These are phyloP conservation scores for Eumeta japonica DNA, from an alignment of 1,140 invertebrate species.

Conservation along the genomic window DNA sequence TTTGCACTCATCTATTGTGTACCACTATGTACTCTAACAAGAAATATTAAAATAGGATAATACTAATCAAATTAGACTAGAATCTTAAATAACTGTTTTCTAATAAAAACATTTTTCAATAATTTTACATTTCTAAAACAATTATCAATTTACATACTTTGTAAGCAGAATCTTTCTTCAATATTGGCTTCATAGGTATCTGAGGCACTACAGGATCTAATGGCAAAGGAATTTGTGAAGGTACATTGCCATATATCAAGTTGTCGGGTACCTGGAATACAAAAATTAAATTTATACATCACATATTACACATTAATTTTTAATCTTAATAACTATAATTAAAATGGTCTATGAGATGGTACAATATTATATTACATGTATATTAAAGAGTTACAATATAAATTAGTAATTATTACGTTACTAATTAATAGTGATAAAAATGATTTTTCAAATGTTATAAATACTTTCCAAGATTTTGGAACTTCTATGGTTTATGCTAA, in stretches of 20 bases:
- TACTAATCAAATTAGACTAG: neutral
- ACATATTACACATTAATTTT: too few relatives aligned
- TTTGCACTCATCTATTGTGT: too few relatives aligned
- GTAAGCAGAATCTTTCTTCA: slow-evolving; percentile 73
- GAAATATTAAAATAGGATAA: neutral
- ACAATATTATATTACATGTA: too few relatives aligned
- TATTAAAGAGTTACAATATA: too few relatives aligned
- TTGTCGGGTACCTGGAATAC: slow-evolving; percentile 42
- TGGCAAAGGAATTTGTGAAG: slow-evolving; percentile 78
- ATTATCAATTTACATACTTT: slow-evolving; percentile 37
- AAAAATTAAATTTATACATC: slow-evolving; percentile 7
- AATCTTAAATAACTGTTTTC: neutral
- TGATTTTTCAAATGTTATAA: too few relatives aligned
- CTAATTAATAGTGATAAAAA: too few relatives aligned
- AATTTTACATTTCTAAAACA: neutral
- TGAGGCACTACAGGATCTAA: slow-evolving; percentile 60
- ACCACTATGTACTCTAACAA: too few relatives aligned
- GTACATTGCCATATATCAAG: slow-evolving; percentile 57
- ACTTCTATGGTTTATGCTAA: too few relatives aligned
- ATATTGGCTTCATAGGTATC: slow-evolving; percentile 61
- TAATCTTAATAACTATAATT: too few relatives aligned
- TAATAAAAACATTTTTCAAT: neutral
- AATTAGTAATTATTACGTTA: too few relatives aligned
- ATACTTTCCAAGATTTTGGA: too few relatives aligned
- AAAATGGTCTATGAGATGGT: too few relatives aligned